Base-by-base conservation (phyloP, 2,888 invertebrate species). In the Tachina fera region DNA sequence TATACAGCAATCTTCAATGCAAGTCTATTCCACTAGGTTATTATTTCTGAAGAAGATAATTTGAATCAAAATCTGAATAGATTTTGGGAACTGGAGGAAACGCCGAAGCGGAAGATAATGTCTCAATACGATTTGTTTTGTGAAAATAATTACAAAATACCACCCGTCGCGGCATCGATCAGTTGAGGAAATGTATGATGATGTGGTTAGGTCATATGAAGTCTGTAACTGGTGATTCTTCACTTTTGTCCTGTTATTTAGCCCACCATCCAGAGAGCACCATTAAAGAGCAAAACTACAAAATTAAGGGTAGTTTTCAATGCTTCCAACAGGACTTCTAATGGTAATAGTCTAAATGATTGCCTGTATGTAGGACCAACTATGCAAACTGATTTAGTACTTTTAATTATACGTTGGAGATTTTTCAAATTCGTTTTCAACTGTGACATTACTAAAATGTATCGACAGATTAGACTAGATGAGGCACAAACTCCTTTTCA, bases 41-140 rank as follows among this genome's bases (percentile, higher is more conserved):
- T 14, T 0, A n/a, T 60, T 60, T 39, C 60, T 9, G 39, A 60
- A 14, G 60, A 60, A 14, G 60, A 60, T n/a, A 60, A 31, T 39
- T 14, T 60, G 11, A 22, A 56, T 19, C 56, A 4, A 9, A 60
- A 60, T 39, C 8, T 60, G 1, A n/a, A n/a, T 1, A 60, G 13
- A 14, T 51, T 68, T 39, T 53, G 68, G 39, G 68, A 68, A 16
- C 31, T 68, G 9, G 51, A 68, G 9, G 68, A 68, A 39, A 53
- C 16, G 1, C 61, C 43, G 2, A 63, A 43, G 11, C 43, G 43
- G 41, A 63, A 43, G 11, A 39, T 51, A 19, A 10, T 65, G 45
- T 22, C 65, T 3, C 8, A 16, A 9, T 22, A 19, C 47, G 45
- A 45, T 43, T 14, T 19, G 10, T 9, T 19, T 19, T 63, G 45